Conservation (phyloP, 2,113 vertebrate genomes). For the Cynoglossus semilaevis region DNA sequence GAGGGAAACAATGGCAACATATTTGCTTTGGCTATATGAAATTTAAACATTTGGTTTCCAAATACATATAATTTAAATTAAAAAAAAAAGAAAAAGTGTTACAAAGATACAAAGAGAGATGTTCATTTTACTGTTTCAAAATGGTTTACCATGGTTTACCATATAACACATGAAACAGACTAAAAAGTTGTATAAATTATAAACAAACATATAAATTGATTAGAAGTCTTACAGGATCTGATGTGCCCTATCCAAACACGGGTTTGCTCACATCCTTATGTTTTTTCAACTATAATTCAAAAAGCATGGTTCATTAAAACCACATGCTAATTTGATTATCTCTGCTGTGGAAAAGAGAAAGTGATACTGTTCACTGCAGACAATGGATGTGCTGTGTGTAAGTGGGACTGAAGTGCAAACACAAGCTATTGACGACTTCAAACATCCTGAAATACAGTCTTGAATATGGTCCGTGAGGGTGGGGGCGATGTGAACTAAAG, state of each 20-base stretch:
- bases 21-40: no score
- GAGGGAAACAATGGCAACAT: no score
- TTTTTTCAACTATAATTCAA: slow-evolving; percentile 63
- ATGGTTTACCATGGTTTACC: no score
- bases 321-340: slow-evolving; percentile 48
- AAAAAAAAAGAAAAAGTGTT: no score
- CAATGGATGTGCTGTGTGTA: slow-evolving; percentile 42
- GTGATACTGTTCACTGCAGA: slow-evolving; percentile 51
- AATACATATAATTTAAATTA: no score
- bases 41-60: no score
- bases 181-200: no score
- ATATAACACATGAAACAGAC: no score
- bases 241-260: slow-evolving; percentile 58
- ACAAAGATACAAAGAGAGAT: no score
- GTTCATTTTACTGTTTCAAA: no score
- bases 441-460: slow-evolving; percentile 49
- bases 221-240: slow-evolving; percentile 29
- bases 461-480: slow-evolving; percentile 28
- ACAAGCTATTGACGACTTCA: slow-evolving; percentile 65
- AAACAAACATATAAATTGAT: no score
- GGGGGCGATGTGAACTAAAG: slow-evolving; percentile 11
- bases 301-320: slow-evolving; percentile 67
- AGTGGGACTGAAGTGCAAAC: slow-evolving; percentile 39
- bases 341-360: slow-evolving; percentile 39
- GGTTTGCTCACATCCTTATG: slow-evolving; percentile 51